Evolutionary conservation across 2,113 vertebrate species (phyloP), one percentile per base, ranked within the genome.

Genomic region (Shinisaurus crocodilurus): DNA sequence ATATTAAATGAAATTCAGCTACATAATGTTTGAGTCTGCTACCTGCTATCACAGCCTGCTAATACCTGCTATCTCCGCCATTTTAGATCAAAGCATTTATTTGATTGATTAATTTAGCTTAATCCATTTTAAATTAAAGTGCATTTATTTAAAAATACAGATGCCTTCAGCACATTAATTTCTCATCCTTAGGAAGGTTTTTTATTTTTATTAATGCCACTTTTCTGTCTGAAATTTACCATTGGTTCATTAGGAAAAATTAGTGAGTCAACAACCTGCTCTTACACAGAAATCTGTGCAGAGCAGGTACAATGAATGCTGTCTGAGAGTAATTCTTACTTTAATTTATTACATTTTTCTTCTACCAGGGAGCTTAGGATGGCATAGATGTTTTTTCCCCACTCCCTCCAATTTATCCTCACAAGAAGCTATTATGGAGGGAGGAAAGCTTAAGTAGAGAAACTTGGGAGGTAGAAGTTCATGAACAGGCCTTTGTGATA

Each of bases 121-220:
- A 54, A 54, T 54, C 54, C 88, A 91, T 95, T 92, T 95, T 89
- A 92, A 93, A 96, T 93, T 81, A 87, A 96, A 93, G 92, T 86
- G 93, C 88, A 93, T 92, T 94, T 95, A 89, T 97, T 83, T 67
- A 65, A 92, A 95, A 95, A 87, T 92, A 89, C 82, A 92, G 81
- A 45, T 92, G 75, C 63, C 88, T 90, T 40, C 85, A 79, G 81
- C 92, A 70, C 80, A 40, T 23, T 92, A 15, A 85, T 82, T 82
- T 89, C 88, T 93, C 87, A 92, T 92, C 86, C 63, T 69, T 50
- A 50, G 54, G 57, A 74, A 74, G 86, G 10, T 63, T 3, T n/a
- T n/a, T n/a, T n/a, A n/a, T n/a, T n/a, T 90, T 87, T 83, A 91
- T 91, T 85, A 91, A 72, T 89, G 82, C 81, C 87, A 15, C 84